Base-by-base conservation (phyloP, 1,140 invertebrate genomes). In the Eurosta solidaginis region DNA sequence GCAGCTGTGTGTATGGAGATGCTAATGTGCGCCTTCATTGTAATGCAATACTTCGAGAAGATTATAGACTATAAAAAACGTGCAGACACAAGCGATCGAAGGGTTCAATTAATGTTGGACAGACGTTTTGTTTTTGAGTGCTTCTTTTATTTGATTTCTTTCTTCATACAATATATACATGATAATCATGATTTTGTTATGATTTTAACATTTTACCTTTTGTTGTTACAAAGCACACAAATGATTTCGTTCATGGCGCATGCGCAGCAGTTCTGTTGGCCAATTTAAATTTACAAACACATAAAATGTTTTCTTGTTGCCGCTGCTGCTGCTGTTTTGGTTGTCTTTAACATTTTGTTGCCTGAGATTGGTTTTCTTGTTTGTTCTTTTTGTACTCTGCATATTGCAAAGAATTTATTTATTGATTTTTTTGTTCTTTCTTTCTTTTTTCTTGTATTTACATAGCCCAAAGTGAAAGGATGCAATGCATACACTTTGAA, bases 381-480 rank as follows among this genome's bases (percentile, higher is more conserved):
- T 29, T 75, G 44, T 75, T 14, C 22, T 47, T n/a, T 17, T 0
- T 49, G 10, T 9, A 25, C 9, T 74, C 73, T 36, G 27, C 36
- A 22, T 40, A 29, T 54, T 52, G 12, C 20, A 54, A 10, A 20
- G 6, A 25, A 9, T 54, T 54, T 29, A 47, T 14, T 47, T 12
- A 3, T n/a, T 47, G 45, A 1, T 47, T 47, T 3, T 47, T 12
- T 47, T 9, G 7, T 47, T 47, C n/a, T 17, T 47, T 47, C 12
- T 47, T 12, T 5, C 9, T 47, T 9, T 29, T 14, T 29, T 3
- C 40, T 36, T 40, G 3, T 42, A 17, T 75, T 75, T 75, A 25
- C 25, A 45, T 75, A 75, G 47, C 74, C 4, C 59, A 68, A 68
- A 68, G 59, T 68, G 59, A 68, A 68, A 68, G 59, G 59, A 68